Percentiles rank a stretch among this genome's conserved stretches.
Conservation (phyloP, 1,140 invertebrate species). For the Papilio polyxenes region DNA sequence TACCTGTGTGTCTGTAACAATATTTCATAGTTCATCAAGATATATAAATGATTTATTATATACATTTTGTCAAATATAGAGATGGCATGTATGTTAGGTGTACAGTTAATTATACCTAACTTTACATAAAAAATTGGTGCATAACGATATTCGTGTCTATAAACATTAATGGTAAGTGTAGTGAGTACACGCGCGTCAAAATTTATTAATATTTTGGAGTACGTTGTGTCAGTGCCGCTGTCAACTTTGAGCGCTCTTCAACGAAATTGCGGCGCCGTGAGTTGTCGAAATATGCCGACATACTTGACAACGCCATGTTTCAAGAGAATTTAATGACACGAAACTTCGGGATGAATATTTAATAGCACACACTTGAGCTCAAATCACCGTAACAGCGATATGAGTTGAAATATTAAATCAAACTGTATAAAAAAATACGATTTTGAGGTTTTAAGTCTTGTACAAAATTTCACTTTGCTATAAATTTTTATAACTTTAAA, state of each 20-base stretch:
- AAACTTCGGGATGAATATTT: background rate
- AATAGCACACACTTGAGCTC: background rate
- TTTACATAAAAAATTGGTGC: background rate
- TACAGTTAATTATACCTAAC: background rate
- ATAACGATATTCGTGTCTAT: background rate
- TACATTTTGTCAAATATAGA: too few species aligned
- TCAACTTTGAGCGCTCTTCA: conserved; percentile 14
- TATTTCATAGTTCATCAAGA: too few species aligned
- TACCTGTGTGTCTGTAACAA: too few species aligned
- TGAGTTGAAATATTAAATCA: background rate
- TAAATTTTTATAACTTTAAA: background rate
- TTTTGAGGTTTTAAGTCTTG: too few species aligned
- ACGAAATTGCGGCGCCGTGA: conserved; percentile 14
- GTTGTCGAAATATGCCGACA: conserved; percentile 11
- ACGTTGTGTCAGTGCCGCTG: background rate
- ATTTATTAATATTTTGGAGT: conserved; percentile 16
- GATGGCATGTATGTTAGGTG: too few species aligned
- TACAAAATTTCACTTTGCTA: too few species aligned
- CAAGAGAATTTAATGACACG: background rate
- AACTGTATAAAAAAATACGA: background rate
- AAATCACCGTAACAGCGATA: background rate
- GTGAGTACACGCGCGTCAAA: background rate
- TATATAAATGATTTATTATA: too few species aligned
- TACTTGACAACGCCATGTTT: background rate
- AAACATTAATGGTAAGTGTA: background rate